Base-by-base conservation (phyloP, 2,113 vertebrate species). In the Xiphias gladius region DNA sequence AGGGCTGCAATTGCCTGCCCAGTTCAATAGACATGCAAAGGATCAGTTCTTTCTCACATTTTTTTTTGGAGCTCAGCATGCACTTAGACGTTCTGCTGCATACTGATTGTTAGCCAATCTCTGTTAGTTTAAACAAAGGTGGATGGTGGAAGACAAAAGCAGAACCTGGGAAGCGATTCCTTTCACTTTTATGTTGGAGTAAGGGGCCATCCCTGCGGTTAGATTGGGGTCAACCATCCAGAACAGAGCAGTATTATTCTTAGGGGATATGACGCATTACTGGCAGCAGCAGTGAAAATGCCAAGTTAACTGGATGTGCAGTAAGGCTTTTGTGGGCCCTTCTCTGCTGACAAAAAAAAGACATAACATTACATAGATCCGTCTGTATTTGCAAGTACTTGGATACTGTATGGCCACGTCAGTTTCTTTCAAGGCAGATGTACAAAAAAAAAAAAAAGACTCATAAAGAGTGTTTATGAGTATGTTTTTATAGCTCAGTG, bases 171-270 rank as follows among this genome's bases (percentile, higher is more conserved):
- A 76, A 67, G 57, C 75, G 57, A 46, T 76, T 80, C 16, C 57
- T 85, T 63, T 83, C n/a, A 59, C n/a, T 75, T 79, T 68, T 48
- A 71, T 68, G 35, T 63, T 5, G 8, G 20, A 71, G 68, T 63
- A 12, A 48, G 41, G 64, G 63, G 64, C 17, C 26, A 0, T 39
- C 26, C 54, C 37, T 65, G 77, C 19, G 3, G 57, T 43, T 62
- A 58, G 64, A 84, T 67, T 78, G 30, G 17, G 35, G 74, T 84
- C 73, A 75, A 74, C 28, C 58, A 57, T 64, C 72, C 73, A 50
- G 39, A 83, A 68, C 78, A 65, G 48, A 85, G 57, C 67, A 37
- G 65, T 57, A 57, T 80, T 80, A 73, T 81, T 72, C 35, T 64
- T 41, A 16, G 24, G 8, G 28, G 50, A 54, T 62, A 24, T 57